Evolutionary conservation across 2,797 vertebrate species (phyloP).

Genomic region (Vultur gryphus): DNA sequence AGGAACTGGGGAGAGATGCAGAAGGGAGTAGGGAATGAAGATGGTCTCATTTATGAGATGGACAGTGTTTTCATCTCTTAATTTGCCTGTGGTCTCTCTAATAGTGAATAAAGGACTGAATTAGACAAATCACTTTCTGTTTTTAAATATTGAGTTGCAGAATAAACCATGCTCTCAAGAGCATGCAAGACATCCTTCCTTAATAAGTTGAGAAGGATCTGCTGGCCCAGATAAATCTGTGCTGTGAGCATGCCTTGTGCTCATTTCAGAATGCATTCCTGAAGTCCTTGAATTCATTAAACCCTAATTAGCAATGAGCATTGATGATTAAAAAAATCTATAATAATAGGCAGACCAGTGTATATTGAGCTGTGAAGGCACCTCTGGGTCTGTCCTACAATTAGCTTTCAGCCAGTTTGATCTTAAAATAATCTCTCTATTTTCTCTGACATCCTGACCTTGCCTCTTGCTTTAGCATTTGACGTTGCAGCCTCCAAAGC

Average conservation of each 20-base stretch:
- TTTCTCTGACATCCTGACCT: conserved; percentile 32
- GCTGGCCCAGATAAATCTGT: conserved; percentile 68
- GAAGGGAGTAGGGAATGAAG: not conserved
- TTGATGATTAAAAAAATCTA: conserved; percentile 47
- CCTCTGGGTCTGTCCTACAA: conserved; percentile 53
- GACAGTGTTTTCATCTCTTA: not conserved
- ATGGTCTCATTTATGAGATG: not conserved
- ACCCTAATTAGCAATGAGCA: conserved; percentile 61
- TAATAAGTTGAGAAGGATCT: conserved; percentile 53
- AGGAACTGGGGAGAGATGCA: not conserved
- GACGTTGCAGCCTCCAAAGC: not conserved
- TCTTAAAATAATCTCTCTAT: conserved; percentile 62
- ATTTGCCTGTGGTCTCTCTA: conserved; percentile 13
- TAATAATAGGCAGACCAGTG: conserved; percentile 37
- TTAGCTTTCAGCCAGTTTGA: conserved; percentile 54
- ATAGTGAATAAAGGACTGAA: not conserved
- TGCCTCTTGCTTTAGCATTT: conserved; percentile 20
- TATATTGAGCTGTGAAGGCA: conserved; percentile 31
- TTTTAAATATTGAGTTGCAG: conserved; percentile 26
- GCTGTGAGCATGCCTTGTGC: conserved; percentile 43
- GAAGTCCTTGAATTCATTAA: conserved; percentile 72
- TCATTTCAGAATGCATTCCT: conserved; percentile 65
- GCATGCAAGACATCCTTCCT: conserved; percentile 5
- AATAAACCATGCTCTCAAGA: conserved; percentile 40
- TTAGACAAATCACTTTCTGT: not conserved